Evolutionary conservation across 2,113 vertebrate genomes (phyloP).

Genomic region (Ailuropoda melanoleuca): DNA sequence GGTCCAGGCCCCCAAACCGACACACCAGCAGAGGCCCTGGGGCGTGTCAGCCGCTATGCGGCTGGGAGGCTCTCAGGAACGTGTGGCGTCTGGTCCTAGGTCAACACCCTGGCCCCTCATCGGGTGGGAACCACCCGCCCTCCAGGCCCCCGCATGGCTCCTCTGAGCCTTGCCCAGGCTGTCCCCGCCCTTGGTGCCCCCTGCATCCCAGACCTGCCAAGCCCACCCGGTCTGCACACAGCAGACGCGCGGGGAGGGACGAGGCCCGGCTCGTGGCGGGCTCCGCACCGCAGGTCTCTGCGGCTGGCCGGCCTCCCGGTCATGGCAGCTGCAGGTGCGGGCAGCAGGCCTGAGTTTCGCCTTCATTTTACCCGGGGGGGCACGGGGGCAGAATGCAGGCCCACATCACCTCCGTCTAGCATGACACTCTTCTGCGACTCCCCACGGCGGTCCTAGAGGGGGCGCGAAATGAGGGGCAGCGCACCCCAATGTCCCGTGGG

Average conservation of each 20-base stretch:
- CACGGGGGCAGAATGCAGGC: rapidly evolving
- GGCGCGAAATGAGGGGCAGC: rapidly evolving
- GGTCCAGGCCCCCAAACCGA: neutral
- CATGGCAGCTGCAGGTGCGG: rapidly evolving
- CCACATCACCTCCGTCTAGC: neutral
- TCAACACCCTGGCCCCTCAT: neutral
- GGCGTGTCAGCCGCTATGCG: no score
- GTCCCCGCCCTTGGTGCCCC: no score
- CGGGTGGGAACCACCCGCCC: no score
- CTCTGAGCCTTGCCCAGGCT: no score
- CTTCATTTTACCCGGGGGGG: rapidly evolving
- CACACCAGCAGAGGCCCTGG: no score
- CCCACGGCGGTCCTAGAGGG: rapidly evolving
- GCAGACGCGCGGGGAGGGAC: rapidly evolving
- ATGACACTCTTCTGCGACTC: neutral
- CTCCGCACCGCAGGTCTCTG: rapidly evolving
- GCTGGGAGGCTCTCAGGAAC: no score
- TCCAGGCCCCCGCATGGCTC: no score
- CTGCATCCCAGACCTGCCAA: neutral
- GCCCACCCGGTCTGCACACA: rapidly evolving
- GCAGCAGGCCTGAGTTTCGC: rapidly evolving
- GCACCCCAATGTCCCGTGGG: rapidly evolving
- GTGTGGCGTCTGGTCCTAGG: no score
- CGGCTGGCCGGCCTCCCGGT: rapidly evolving
- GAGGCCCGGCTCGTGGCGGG: neutral